Evolutionary conservation across 2,888 invertebrate species (phyloP), one percentile per base, ranked within the genome.

Genomic region (Philereme vetulata): DNA sequence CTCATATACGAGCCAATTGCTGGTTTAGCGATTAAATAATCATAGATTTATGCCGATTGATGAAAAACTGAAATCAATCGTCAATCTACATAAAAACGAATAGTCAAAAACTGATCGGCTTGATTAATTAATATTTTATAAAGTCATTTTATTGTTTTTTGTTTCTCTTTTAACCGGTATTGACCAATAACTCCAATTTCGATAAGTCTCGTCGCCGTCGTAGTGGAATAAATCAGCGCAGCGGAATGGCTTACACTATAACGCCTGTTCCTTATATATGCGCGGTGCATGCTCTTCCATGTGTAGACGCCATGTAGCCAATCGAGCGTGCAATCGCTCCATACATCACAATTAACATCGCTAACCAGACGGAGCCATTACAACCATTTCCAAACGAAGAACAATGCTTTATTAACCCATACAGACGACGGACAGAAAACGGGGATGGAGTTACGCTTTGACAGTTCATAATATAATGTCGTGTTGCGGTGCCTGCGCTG

Each of bases 401-500:
- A 80, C 80, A 78, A 80, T 78, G 74, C 72, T 74, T 72, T 73
- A 70, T 68, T 72, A 75, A 75, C 72, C 69, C 75, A 77, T 77
- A 72, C 68, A 70, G 66, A 46, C 55, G 66, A 46, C 55, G 66
- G 64, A 65, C 77, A 75, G 75, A 77, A 73, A 75, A 75, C 76
- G 70, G 74, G 72, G 72, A 76, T 73, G 64, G 74, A 69, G 71
- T 72, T 68, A 73, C 70, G 76, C 76, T 80, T 83, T 80, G 83
- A 78, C 78, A 81, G 78, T 82, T 80, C 70, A 78, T 86, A 84
- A 85, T 87, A 74, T 73, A 74, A 86, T 86, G 85, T 86, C 86
- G 21, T 88, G 68, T 67, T 70, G 70, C 63, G 66, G 62, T 73
- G 77, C 79, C 76, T 78, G 78, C 77, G 77, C 75, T 78, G 80